phyloP scores from a whole-genome alignment of 1,140 invertebrate genomes.

The Apolygus lucorum region DNA sequence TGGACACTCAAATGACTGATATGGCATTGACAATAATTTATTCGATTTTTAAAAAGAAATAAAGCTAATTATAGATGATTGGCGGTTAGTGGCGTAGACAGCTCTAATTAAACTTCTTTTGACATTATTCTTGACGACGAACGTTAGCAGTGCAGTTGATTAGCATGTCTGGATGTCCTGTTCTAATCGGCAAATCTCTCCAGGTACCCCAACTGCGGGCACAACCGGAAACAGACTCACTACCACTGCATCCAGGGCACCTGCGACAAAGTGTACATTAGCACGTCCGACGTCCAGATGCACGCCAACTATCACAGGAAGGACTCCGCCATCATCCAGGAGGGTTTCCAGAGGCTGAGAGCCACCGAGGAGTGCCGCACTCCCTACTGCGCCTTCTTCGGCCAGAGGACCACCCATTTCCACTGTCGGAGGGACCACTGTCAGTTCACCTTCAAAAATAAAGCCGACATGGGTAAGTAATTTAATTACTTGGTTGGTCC shows the following conservation, averaged over 20 bases:
- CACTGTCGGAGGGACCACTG: constrained; percentile 86
- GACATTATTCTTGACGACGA: too few relatives aligned
- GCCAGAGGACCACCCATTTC: constrained; percentile 95
- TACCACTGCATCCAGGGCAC: constrained; percentile 87
- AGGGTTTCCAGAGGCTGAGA: constrained; percentile 86
- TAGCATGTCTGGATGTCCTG: too few relatives aligned
- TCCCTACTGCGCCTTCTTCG: constrained; percentile 79
- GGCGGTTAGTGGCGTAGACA: too few relatives aligned
- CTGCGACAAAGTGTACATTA: constrained; percentile 73
- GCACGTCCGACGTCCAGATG: constrained; percentile 98
- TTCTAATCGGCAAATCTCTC: too few relatives aligned
- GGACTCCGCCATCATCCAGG: constrained; percentile 93
- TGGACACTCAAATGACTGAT: too few relatives aligned
- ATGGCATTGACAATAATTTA: too few relatives aligned
- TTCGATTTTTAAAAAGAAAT: too few relatives aligned
- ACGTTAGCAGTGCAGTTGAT: too few relatives aligned
- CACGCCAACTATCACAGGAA: constrained; percentile 98
- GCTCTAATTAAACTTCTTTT: too few relatives aligned
- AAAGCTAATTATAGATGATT: too few relatives aligned
- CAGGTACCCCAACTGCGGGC: constrained; percentile 65
- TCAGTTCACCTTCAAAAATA: constrained; percentile 96
- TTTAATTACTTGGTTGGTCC: too few relatives aligned
- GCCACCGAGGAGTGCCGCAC: constrained; percentile 86
- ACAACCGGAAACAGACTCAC: constrained; percentile 95
- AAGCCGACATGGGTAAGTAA: constrained; percentile 97